Percentiles rank a stretch among this genome's conserved stretches.
Evolutionary conservation across 1,140 invertebrate genomes (phyloP).

Genomic region (Aphis gossypii): DNA sequence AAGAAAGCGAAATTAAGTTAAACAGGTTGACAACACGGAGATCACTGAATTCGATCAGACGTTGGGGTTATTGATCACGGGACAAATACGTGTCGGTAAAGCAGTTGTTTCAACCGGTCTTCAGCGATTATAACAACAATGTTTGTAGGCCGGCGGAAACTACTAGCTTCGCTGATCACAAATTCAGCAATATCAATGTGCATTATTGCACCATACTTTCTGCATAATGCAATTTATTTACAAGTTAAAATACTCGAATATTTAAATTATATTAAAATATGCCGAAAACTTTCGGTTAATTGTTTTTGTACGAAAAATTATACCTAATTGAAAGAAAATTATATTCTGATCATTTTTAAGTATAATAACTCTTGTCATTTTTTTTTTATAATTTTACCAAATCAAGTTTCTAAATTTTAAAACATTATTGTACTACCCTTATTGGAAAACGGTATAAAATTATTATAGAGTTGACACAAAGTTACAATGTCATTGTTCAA

Average conservation of each 20-base stretch:
- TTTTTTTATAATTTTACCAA: background rate
- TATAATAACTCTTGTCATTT: background rate
- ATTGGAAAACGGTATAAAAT: background rate
- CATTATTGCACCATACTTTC: background rate
- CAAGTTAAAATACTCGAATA: background rate
- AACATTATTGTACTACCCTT: background rate
- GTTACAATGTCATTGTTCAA: background rate
- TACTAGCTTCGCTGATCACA: conserved; percentile 68
- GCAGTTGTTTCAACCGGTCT: conserved; percentile 91
- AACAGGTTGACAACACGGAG: background rate
- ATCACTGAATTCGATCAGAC: background rate
- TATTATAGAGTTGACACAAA: background rate
- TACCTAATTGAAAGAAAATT: background rate
- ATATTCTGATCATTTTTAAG: background rate
- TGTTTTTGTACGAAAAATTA: background rate
- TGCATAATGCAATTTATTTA: background rate
- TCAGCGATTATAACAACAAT: conserved; percentile 73
- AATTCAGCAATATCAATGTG: background rate
- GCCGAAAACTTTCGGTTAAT: background rate
- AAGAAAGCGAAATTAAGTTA: conserved; percentile 18
- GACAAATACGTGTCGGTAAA: conserved; percentile 39
- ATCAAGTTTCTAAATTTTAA: background rate
- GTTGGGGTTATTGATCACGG: conserved; percentile 9
- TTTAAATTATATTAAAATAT: background rate
- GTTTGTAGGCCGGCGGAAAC: conserved; percentile 91